phyloP scores from a whole-genome alignment of 2,113 vertebrate species.

The Gasterosteus nipponicus region DNA sequence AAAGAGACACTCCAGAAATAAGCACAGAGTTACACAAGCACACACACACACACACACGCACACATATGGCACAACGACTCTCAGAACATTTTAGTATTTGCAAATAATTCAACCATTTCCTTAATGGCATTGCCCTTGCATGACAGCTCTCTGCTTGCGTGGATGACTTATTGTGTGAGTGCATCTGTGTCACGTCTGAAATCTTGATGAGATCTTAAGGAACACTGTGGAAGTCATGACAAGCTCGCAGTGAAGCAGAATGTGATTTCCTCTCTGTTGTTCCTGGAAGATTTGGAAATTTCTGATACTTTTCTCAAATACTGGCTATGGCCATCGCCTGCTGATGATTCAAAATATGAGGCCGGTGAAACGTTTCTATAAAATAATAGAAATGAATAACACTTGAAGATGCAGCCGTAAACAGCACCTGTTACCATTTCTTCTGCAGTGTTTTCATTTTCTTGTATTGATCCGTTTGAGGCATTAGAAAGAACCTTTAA shows the following conservation, averaged over 20 bases:
- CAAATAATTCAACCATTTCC: neutral
- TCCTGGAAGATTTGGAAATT: neutral
- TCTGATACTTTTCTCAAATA: neutral
- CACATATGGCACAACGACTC: neutral
- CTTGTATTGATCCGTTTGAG: neutral
- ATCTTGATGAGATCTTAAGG: too few species aligned
- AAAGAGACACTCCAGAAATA: neutral
- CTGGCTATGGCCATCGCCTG: neutral
- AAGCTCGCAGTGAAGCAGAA: too few species aligned
- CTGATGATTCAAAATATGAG: neutral
- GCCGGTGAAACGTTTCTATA: neutral
- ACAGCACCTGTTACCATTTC: neutral
- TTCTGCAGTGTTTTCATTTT: neutral
- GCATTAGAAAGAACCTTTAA: neutral
- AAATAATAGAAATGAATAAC: neutral
- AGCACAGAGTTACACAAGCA: neutral
- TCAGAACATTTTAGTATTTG: conserved; percentile 12
- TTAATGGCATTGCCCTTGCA: conserved; percentile 7
- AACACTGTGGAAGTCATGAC: too few species aligned
- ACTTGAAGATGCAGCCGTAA: neutral
- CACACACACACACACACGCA: neutral
- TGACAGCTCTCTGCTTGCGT: conserved; percentile 12
- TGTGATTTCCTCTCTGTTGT: neutral
- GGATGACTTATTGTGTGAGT: conserved; percentile 18
- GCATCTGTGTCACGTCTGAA: too few species aligned